phyloP scores from a whole-genome alignment of 2,113 vertebrate genomes.

The Antennarius striatus region DNA sequence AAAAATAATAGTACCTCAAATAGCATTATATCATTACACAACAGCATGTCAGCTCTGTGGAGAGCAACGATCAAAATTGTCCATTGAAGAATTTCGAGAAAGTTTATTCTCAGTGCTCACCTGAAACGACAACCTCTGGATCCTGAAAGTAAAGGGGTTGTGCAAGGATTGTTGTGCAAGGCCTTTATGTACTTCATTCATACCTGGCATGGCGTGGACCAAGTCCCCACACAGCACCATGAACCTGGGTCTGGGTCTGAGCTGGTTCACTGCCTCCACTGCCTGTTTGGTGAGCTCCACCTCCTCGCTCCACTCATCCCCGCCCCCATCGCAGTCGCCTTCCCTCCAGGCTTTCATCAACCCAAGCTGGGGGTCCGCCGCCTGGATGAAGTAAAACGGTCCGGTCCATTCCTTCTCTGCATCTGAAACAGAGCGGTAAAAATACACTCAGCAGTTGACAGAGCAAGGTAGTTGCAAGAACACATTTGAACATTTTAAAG shows the following conservation, averaged over 20 bases:
- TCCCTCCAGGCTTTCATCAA: constrained; percentile 93
- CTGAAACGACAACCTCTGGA: no score
- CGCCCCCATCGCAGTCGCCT: constrained; percentile 82
- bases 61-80: no score
- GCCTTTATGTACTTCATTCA: neutral
- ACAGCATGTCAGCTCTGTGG: no score
- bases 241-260: constrained; percentile 88
- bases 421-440: constrained; percentile 70
- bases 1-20: no score
- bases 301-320: constrained; percentile 92
- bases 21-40: no score
- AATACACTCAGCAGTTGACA: neutral
- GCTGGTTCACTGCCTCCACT: constrained; percentile 85
- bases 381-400: constrained; percentile 94
- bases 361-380: constrained; percentile 94
- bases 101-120: no score
- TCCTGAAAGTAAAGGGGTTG: no score
- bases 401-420: constrained; percentile 86
- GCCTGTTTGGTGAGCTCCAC: constrained; percentile 86
- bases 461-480: neutral
- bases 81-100: no score
- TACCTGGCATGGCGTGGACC: constrained; percentile 95
- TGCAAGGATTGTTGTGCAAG: no score
- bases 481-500: neutral
- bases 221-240: constrained; percentile 93